Percentiles rank a stretch among this genome's conserved stretches.
Conservation (phyloP, 2,113 vertebrate species). For the Dinomys branickii region DNA sequence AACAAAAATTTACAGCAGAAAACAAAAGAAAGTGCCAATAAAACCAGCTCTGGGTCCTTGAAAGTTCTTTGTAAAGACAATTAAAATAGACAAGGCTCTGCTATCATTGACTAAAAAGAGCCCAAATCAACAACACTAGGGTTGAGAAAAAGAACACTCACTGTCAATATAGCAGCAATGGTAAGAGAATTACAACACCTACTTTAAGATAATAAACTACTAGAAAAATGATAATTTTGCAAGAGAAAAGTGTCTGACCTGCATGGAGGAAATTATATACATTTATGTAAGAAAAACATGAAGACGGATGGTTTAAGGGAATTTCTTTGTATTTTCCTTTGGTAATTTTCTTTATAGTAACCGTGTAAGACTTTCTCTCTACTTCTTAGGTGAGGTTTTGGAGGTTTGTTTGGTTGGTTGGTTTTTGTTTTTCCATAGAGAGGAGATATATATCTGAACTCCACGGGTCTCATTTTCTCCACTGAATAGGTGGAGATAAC, state of each 20-base stretch:
- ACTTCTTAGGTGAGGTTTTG: neutral
- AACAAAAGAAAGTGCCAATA: neutral
- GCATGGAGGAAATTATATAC: neutral
- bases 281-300: neutral
- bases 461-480: neutral
- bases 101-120: neutral
- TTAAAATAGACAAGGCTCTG: neutral
- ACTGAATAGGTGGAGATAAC: neutral
- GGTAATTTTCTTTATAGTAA: neutral
- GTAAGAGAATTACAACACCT: neutral
- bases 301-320: neutral
- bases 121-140: neutral
- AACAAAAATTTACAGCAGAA: neutral
- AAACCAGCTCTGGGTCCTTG: neutral
- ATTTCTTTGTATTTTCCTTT: neutral
- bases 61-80: neutral
- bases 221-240: neutral
- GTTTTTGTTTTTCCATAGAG: neutral
- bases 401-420: neutral
- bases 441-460: neutral
- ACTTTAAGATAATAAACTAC: neutral
- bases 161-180: neutral
- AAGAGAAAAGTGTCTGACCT: neutral
- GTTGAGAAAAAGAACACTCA: neutral
- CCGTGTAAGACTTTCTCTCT: neutral